A percentile compares a stretch with the other conserved stretches of the same genome.
Conservation (phyloP, 30 jellyfish, hydroid and myxozoan species). For the Hydractinia symbiolongicarpus region DNA sequence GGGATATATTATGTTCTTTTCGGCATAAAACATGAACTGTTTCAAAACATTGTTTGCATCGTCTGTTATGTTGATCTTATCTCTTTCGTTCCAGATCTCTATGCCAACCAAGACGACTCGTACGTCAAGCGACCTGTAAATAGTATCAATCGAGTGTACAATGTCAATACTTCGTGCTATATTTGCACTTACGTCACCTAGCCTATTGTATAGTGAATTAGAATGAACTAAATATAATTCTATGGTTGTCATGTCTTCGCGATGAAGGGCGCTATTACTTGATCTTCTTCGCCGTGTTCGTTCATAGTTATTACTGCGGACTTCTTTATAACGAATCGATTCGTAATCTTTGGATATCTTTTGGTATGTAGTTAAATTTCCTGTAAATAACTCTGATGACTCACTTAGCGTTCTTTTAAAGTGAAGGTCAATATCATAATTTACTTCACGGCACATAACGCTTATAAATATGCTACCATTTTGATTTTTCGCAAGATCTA, state of each 20-base stretch:
- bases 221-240: slow-evolving; percentile 60
- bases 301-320: too few relatives aligned
- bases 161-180: slow-evolving; percentile 36
- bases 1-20: neutral
- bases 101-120: slow-evolving; percentile 54
- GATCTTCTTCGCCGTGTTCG: too few relatives aligned
- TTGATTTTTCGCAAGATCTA: too few relatives aligned
- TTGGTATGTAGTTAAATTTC: too few relatives aligned
- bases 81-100: slow-evolving; percentile 60
- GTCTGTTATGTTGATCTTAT: slow-evolving; percentile 5
- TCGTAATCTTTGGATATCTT: too few relatives aligned
- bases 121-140: slow-evolving; percentile 47
- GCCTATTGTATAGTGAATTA: slow-evolving; percentile 22
- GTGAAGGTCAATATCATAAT: too few relatives aligned
- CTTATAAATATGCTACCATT: too few relatives aligned
- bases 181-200: slow-evolving; percentile 16
- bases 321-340: too few relatives aligned
- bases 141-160: slow-evolving; percentile 48
- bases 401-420: too few relatives aligned
- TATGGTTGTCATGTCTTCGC: slow-evolving; percentile 37
- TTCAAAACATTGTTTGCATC: neutral
- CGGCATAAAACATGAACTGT: slow-evolving; percentile 29
- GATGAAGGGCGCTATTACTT: too few relatives aligned
- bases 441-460: too few relatives aligned
- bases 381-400: too few relatives aligned